Conservation (phyloP, 2,113 vertebrate genomes). For the Geococcyx californianus region DNA sequence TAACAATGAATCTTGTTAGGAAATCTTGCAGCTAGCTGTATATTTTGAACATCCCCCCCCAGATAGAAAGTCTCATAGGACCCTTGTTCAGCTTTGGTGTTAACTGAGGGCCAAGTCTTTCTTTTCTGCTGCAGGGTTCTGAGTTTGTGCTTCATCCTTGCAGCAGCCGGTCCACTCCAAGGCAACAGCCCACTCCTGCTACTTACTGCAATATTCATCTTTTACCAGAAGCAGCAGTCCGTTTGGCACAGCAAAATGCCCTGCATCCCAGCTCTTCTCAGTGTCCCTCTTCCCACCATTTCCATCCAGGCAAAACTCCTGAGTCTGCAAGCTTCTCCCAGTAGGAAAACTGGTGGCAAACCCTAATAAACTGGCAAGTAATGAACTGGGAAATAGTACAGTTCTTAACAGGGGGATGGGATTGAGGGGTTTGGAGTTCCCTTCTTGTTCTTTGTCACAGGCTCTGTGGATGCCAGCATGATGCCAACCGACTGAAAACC, state of each 20-base stretch:
- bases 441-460: neutral
- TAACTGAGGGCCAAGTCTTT: neutral
- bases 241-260: accelerated
- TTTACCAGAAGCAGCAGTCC: neutral
- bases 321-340: neutral
- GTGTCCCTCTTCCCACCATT: accelerated
- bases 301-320: neutral
- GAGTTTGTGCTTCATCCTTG: neutral
- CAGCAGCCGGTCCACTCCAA: neutral
- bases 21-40: neutral
- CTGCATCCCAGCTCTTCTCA: neutral
- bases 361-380: neutral
- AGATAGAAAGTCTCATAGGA: neutral
- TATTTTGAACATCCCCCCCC: neutral
- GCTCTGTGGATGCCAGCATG: accelerated
- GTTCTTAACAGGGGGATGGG: neutral
- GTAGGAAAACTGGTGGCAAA: neutral
- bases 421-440: neutral
- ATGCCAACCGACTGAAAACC: neutral
- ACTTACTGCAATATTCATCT: neutral
- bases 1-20: neutral
- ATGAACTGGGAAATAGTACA: neutral
- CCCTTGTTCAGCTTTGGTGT: neutral
- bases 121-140: neutral
- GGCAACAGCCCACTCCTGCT: neutral